Evolutionary conservation across 2,797 vertebrate genomes (phyloP).

Genomic region (Rhinogobio ventralis): DNA sequence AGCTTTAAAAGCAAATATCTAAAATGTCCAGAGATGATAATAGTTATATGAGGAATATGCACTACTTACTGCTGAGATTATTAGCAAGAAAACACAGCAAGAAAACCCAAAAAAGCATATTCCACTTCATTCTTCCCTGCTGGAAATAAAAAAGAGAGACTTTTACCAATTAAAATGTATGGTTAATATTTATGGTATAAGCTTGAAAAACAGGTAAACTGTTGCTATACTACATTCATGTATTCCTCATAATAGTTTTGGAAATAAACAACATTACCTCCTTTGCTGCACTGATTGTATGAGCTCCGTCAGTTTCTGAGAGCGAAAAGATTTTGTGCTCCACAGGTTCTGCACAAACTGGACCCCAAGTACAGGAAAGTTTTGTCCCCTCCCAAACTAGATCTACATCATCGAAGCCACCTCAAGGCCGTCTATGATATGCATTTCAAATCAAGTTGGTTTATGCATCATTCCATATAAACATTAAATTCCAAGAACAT

Average conservation of each 20-base stretch:
- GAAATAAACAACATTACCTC: conserved; percentile 44
- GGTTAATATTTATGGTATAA: background rate
- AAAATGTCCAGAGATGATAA: background rate
- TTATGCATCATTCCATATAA: no score
- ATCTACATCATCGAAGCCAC: conserved; percentile 29
- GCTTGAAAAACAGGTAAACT: background rate
- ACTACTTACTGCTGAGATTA: conserved; percentile 71
- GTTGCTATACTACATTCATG: background rate
- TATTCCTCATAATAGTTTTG: background rate
- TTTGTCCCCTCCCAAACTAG: conserved; percentile 51
- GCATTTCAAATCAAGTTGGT: background rate
- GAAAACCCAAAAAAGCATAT: conserved; percentile 66
- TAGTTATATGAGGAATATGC: background rate
- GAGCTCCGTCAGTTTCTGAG: background rate
- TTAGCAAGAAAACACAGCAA: conserved; percentile 66
- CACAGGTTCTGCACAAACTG: conserved; percentile 5
- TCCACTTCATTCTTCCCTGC: conserved; percentile 72
- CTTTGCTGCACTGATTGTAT: background rate
- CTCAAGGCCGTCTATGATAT: conserved; percentile 3
- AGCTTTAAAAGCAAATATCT: background rate
- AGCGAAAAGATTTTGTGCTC: conserved; percentile 23
- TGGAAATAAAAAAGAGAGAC: conserved; percentile 38
- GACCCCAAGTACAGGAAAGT: conserved; percentile 11
- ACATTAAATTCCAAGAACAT: background rate
- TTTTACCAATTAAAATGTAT: background rate